Percentiles rank a stretch among this genome's conserved stretches.
Evolutionary conservation across 2,888 invertebrate species (phyloP).

Genomic region (Melitaea athalia): DNA sequence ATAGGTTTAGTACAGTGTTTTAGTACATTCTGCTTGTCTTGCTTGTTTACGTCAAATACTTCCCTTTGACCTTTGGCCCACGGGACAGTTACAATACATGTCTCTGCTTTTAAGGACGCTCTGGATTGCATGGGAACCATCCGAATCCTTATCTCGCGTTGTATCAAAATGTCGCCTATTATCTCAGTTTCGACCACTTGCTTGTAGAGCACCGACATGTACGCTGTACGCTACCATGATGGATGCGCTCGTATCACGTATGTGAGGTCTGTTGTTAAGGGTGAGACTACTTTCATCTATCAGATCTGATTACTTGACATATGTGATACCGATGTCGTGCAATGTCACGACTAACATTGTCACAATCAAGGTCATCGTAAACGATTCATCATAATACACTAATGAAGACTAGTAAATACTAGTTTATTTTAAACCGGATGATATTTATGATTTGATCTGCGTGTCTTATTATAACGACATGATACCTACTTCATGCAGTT

Average conservation of each 20-base stretch:
- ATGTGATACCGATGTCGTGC: conserved; percentile 8
- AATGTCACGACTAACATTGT: background rate
- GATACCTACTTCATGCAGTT: background rate
- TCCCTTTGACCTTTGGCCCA: conserved; percentile 62
- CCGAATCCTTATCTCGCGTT: conserved; percentile 71
- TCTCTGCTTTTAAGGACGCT: conserved; percentile 49
- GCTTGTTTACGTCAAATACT: background rate
- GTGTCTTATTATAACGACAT: background rate
- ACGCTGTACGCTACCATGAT: conserved; percentile 72
- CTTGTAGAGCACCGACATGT: conserved; percentile 71
- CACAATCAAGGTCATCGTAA: conserved; percentile 4
- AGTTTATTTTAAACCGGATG: background rate
- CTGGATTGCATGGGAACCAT: conserved; percentile 75
- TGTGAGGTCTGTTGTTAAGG: conserved; percentile 44
- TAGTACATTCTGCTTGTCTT: no score
- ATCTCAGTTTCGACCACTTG: conserved; percentile 76
- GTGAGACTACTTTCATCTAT: conserved; percentile 36
- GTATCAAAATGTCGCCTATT: conserved; percentile 80
- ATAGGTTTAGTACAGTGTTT: no score
- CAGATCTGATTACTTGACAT: conserved; percentile 25
- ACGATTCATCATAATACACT: background rate
- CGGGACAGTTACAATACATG: conserved; percentile 47
- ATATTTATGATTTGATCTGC: background rate
- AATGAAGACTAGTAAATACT: background rate
- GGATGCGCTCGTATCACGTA: conserved; percentile 65